Evolutionary conservation across 2,113 vertebrate species (phyloP), one percentile per base, ranked within the genome.

Genomic region (Cinclus cinclus): DNA sequence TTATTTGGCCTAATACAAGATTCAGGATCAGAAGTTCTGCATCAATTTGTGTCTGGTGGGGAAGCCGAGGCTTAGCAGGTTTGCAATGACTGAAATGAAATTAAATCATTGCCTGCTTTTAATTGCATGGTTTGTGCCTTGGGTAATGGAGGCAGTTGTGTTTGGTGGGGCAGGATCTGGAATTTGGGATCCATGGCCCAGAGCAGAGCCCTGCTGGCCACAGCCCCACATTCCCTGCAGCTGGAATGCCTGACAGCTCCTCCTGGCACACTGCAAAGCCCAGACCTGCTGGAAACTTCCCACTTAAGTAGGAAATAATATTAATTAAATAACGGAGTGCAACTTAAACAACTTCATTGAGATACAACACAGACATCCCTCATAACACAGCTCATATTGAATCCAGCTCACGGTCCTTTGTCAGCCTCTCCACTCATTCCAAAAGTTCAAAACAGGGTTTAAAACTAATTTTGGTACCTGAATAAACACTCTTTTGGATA

Each of bases 381-480:
- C 49, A 4, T 4, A 23, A 5, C 13, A 3, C 52, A 59, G 35
- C 12, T 13, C n/a, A 4, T 12, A 1, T 1, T 10, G 22, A 24
- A 52, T 58, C 25, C 50, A 20, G 2, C 33, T 37, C 63, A 33
- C 59, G 30, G 19, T 2, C 55, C 47, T 89, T 31, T 69, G 73
- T 35, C 15, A 8, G 27, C 7, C 46, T 58, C 41, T 74, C 55
- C 28, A 3, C 60, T 89, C 41, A 24, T n/a, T 62, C 41, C 41
- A 73, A 11, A 74, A 35, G 11, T 30, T 25, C 80, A 75, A 71
- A 82, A 13, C 13, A 69, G 44, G 15, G 4, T 53, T 88, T 79
- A 11, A 67, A 82, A 56, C 6, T 87, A 28, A 46, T 89, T 90
- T 87, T 27, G 21, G 53, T 76, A 20, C 49, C 69, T 73, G 41